These are phyloP conservation scores for Ctenodactylus gundi DNA, from an alignment of 2,113 vertebrate genomes.

Conservation along the genomic window DNA sequence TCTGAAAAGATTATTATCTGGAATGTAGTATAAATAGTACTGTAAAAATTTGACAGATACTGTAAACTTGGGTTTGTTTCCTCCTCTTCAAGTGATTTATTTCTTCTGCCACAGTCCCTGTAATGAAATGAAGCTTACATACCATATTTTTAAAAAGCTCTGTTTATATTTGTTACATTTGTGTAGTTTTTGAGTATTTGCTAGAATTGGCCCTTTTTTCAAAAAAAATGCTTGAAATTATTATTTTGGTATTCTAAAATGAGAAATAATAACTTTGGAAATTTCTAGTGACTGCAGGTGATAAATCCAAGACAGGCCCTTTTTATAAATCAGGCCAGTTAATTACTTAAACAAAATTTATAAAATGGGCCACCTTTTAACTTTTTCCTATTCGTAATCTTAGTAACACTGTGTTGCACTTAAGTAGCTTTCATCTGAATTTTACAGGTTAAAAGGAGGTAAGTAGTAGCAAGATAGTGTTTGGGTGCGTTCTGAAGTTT, in stretches of 20 bases:
- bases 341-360: constrained; percentile 48
- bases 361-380: constrained; percentile 23
- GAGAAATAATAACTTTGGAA: constrained; percentile 1
- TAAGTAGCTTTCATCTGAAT: constrained; percentile 62
- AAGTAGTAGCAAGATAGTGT: constrained; percentile 50
- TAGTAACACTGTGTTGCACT: constrained; percentile 35
- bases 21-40: constrained; percentile 32
- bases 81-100: constrained; percentile 56
- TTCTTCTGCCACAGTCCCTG: constrained; percentile 24
- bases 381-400: constrained; percentile 40
- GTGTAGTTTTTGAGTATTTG: constrained; percentile 24
- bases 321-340: constrained; percentile 59
- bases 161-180: not conserved
- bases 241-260: constrained; percentile 22
- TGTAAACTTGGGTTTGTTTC: constrained; percentile 65
- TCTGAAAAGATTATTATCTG: constrained; percentile 8
- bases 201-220: constrained; percentile 47
- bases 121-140: not conserved
- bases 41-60: not conserved
- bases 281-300: constrained; percentile 50
- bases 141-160: not conserved
- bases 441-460: constrained; percentile 71
- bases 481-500: constrained; percentile 51
- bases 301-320: constrained; percentile 64
- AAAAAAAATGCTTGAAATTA: constrained; percentile 50